Base-by-base conservation (phyloP, 37 sponge, comb jelly and placozoan genomes). In the Diacarnus erythraeanus region DNA sequence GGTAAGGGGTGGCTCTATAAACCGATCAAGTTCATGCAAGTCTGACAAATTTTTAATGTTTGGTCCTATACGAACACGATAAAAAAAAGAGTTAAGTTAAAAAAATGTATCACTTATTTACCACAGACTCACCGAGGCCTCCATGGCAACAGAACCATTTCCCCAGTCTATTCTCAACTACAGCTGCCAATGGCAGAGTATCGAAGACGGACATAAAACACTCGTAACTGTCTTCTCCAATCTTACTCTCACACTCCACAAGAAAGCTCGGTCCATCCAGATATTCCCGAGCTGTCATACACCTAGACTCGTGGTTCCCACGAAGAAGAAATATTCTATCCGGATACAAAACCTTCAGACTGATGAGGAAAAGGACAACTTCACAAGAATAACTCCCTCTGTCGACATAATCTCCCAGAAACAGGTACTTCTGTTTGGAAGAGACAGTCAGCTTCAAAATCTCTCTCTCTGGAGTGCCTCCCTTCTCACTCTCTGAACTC, bases 361-460 rank as follows among this genome's bases (percentile, higher is more conserved):
- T 44, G 25, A 85, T 21, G 61, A 88, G 64, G 41, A 72, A 84
- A 23, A 88, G 37, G 36, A 93, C 82, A n/a, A 71, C 66, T 43
- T 88, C 93, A 42, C 79, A 82, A 23, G 86, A 84, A 70, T 64
- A 82, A 42, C 54, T 69, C 21, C 89, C 89, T 42, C 93, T 64
- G 69, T 92, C 93, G 9, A 92, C 93, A 42, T 88, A 92, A 71
- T 92, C 93, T 0, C 93, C 93, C 6, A 92, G 89, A 68, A 92
- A 92, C 9, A 92, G 80, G 74, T 86, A 92, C 31, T 66, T 72
- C 20, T 73, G 85, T 20, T 57, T 58, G 36, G 75, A 39, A 5
- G 69, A 25, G 38, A 59, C 39, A 3, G 57, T 76, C 20, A 77
- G 78, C 67, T 38, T n/a, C 51, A 72, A 21, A 36, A 20, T 30